Percentiles rank a stretch among this genome's conserved stretches.
Conservation (phyloP, 2,797 vertebrate genomes). For the Carduelis carduelis region DNA sequence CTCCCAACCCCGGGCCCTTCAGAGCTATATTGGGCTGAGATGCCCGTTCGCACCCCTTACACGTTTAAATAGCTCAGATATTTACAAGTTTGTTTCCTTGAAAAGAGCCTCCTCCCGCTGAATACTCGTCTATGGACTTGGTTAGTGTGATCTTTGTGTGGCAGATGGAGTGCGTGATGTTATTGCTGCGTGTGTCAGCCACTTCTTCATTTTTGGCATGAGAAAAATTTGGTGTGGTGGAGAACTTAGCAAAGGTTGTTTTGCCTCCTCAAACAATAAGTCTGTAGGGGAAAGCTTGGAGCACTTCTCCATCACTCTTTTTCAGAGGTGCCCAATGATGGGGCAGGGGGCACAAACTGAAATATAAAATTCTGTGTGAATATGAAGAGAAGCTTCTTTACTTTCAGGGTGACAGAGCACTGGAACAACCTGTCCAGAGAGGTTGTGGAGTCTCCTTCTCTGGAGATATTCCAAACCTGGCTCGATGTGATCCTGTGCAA, state of each 20-base stretch:
- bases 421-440: neutral
- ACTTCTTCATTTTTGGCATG: neutral
- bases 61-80: neutral
- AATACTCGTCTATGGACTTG: neutral
- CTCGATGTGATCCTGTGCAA: neutral
- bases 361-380: neutral
- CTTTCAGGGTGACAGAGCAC: neutral
- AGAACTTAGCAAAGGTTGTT: neutral
- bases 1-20: neutral
- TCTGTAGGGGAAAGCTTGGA: neutral
- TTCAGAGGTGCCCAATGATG: neutral
- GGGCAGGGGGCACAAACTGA: neutral
- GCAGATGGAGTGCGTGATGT: neutral
- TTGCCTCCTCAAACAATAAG: neutral
- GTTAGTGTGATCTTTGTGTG: fast-evolving
- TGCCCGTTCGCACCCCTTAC: neutral
- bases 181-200: neutral
- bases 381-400: neutral
- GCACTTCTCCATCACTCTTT: neutral
- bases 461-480: neutral
- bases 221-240: neutral
- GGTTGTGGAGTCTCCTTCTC: neutral
- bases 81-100: neutral
- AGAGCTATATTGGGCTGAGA: neutral
- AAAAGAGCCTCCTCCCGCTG: neutral